A percentile compares a stretch with the other conserved stretches of the same genome.
These are phyloP conservation scores for Lutjanus erythropterus DNA, from an alignment of 2,113 vertebrate genomes.

Conservation along the genomic window DNA sequence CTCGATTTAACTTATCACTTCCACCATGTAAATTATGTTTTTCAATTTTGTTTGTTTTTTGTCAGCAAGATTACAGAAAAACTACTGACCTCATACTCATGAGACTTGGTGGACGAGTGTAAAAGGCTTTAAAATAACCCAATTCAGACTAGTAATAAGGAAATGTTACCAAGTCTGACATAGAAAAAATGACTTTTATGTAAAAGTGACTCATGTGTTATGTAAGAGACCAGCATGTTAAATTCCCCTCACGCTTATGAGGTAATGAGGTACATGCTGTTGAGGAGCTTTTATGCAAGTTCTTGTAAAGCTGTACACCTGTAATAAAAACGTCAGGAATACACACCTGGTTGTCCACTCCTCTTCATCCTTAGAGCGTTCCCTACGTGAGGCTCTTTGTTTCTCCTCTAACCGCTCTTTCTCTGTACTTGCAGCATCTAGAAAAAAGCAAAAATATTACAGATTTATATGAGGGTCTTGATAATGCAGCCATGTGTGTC, in stretches of 20 bases:
- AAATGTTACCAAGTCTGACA: not conserved
- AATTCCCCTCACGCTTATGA: not conserved
- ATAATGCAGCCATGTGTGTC: not conserved
- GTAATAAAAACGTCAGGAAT: not conserved
- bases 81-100: too few relatives aligned
- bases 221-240: not conserved
- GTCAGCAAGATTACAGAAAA: too few relatives aligned
- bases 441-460: not conserved
- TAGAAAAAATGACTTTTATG: not conserved
- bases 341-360: conserved; percentile 93
- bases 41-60: too few relatives aligned
- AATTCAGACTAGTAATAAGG: not conserved
- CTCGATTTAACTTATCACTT: too few relatives aligned
- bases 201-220: not conserved
- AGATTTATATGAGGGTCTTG: not conserved
- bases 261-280: not conserved
- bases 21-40: too few relatives aligned
- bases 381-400: conserved; percentile 91
- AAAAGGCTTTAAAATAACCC: too few relatives aligned
- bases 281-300: not conserved
- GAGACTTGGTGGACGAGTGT: too few relatives aligned
- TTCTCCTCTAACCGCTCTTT: conserved; percentile 97
- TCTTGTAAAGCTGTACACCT: not conserved
- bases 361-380: conserved; percentile 88
- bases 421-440: conserved; percentile 92